Evolutionary conservation across 2,888 invertebrate genomes (phyloP).

Genomic region (Torymus tubicola): DNA sequence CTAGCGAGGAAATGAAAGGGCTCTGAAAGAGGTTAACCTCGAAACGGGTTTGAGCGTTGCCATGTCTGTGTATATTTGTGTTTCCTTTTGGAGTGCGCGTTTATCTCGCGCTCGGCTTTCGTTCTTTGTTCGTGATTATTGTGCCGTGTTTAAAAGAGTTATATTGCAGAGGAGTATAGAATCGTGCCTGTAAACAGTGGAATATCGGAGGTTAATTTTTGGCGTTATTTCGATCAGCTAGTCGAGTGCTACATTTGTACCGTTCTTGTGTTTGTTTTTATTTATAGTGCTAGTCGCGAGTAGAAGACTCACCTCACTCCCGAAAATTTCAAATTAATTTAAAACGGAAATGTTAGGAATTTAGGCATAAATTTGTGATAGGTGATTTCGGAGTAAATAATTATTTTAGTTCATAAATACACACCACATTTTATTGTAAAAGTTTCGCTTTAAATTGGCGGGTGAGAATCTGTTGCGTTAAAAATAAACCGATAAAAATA

Average conservation of each 20-base stretch:
- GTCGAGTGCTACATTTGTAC: no score
- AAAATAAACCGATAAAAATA: constrained; percentile 31
- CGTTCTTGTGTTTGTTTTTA: not conserved
- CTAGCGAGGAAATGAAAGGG: constrained; percentile 32
- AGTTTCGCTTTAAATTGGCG: not conserved
- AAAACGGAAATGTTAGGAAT: no score
- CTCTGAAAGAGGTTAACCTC: constrained; percentile 50
- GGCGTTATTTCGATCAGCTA: no score
- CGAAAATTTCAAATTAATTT: no score
- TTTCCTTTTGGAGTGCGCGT: not conserved
- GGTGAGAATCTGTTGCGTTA: not conserved
- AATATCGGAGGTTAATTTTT: no score
- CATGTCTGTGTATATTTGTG: not conserved
- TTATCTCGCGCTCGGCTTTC: not conserved
- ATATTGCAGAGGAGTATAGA: not conserved
- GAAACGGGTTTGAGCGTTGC: constrained; percentile 29
- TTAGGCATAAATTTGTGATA: no score
- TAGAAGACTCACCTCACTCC: no score
- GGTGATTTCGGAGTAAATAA: no score
- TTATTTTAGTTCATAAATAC: no score
- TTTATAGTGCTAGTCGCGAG: no score
- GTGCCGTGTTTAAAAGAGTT: not conserved
- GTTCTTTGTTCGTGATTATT: constrained; percentile 4
- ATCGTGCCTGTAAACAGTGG: no score
- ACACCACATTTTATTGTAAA: no score